These are phyloP conservation scores for Emydoidea blandingii DNA, from an alignment of 2,797 vertebrate genomes.

Conservation along the genomic window DNA sequence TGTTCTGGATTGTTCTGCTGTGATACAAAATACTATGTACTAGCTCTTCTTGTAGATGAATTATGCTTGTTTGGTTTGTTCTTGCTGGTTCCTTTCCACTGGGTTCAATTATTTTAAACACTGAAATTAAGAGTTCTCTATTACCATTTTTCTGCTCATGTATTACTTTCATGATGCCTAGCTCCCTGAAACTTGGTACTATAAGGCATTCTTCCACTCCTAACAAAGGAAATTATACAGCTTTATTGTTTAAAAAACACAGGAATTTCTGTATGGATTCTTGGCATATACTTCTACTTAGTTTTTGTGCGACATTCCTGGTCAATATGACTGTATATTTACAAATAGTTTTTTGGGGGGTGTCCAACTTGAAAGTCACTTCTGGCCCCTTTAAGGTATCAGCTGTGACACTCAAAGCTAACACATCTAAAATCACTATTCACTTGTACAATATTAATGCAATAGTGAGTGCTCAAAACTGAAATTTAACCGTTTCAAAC, in stretches of 20 bases:
- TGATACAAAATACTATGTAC: neutral
- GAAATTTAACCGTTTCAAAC: neutral
- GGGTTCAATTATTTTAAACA: neutral
- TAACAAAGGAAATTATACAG: neutral
- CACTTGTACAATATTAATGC: neutral
- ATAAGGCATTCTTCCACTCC: neutral
- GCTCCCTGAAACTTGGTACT: neutral
- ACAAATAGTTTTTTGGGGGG: neutral
- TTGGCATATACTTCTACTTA: neutral
- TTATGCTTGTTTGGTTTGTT: neutral
- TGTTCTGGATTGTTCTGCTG: neutral
- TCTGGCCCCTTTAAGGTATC: neutral
- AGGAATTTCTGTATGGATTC: neutral
- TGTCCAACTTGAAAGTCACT: neutral
- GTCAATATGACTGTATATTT: neutral
- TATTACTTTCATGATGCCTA: neutral
- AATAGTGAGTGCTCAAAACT: neutral
- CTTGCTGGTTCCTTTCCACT: neutral
- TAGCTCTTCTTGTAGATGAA: neutral
- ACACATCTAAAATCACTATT: neutral
- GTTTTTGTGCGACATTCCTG: neutral
- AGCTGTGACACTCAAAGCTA: neutral
- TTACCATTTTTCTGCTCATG: neutral
- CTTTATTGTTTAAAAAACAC: neutral
- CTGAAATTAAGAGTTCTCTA: neutral